These are phyloP conservation scores for Elysia crispata DNA, from an alignment of 2,888 invertebrate genomes.

Conservation along the genomic window DNA sequence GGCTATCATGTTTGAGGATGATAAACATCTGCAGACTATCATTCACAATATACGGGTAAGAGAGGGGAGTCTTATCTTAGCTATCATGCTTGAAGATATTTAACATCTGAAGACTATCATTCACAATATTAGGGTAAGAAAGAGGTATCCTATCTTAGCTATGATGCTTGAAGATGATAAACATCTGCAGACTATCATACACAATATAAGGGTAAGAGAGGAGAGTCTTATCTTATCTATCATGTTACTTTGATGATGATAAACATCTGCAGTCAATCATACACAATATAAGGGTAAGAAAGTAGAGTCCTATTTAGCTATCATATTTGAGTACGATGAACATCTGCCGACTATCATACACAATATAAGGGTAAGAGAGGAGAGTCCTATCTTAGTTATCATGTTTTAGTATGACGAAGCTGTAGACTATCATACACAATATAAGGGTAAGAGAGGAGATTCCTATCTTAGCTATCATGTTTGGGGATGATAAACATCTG, in stretches of 20 bases:
- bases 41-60: constrained; percentile 82
- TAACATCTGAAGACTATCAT: constrained; percentile 81
- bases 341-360: constrained; percentile 80
- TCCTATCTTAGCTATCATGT: constrained; percentile 85
- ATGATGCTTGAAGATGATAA: constrained; percentile 85
- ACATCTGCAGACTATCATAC: constrained; percentile 80
- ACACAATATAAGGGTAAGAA: constrained; percentile 81
- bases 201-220: constrained; percentile 82
- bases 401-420: constrained; percentile 84
- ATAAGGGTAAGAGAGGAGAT: too few species aligned
- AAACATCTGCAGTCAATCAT: constrained; percentile 81
- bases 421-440: constrained; percentile 81
- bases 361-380: constrained; percentile 82
- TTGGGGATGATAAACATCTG: constrained; percentile 84
- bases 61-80: constrained; percentile 86
- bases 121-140: constrained; percentile 81
- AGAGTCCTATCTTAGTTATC: constrained; percentile 85
- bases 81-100: constrained; percentile 85
- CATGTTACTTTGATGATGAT: constrained; percentile 86
- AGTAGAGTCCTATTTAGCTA: constrained; percentile 85
- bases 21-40: constrained; percentile 81
- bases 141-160: constrained; percentile 85
- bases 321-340: constrained; percentile 85
- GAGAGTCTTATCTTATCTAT: constrained; percentile 86
- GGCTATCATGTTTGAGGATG: constrained; percentile 84